These are phyloP conservation scores for Cataglyphis livida DNA, from an alignment of 2,888 invertebrate species.

Conservation along the genomic window DNA sequence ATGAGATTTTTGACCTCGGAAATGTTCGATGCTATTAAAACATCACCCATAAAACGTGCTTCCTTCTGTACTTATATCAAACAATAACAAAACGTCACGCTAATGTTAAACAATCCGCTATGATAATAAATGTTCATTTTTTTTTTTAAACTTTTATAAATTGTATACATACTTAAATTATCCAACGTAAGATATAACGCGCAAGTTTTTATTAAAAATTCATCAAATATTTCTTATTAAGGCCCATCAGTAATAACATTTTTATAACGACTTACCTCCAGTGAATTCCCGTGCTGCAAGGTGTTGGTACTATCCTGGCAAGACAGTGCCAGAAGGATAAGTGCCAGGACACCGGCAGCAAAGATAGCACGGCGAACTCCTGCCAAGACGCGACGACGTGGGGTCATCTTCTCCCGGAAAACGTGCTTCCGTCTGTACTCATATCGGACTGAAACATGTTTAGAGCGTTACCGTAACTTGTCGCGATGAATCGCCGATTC, in stretches of 20 bases:
- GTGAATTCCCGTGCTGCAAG: constrained; percentile 76
- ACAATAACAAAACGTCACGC: not conserved
- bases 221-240: not conserved
- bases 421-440: constrained; percentile 82
- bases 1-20: not conserved
- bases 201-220: not conserved
- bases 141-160: not conserved
- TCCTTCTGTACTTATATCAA: too few relatives aligned
- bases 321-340: constrained; percentile 81
- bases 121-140: not conserved
- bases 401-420: constrained; percentile 84
- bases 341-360: constrained; percentile 81
- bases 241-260: not conserved
- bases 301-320: constrained; percentile 81
- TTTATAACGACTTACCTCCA: constrained; percentile 76
- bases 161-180: constrained; percentile 10
- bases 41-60: too few relatives aligned
- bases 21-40: not conserved
- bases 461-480: not conserved
- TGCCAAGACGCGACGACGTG: constrained; percentile 83
- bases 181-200: not conserved
- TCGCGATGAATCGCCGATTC: not conserved
- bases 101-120: not conserved
- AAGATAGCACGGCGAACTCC: constrained; percentile 82
- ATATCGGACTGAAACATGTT: constrained; percentile 82